Evolutionary conservation across 2,113 vertebrate species (phyloP).

Genomic region (Trogon surrucura): DNA sequence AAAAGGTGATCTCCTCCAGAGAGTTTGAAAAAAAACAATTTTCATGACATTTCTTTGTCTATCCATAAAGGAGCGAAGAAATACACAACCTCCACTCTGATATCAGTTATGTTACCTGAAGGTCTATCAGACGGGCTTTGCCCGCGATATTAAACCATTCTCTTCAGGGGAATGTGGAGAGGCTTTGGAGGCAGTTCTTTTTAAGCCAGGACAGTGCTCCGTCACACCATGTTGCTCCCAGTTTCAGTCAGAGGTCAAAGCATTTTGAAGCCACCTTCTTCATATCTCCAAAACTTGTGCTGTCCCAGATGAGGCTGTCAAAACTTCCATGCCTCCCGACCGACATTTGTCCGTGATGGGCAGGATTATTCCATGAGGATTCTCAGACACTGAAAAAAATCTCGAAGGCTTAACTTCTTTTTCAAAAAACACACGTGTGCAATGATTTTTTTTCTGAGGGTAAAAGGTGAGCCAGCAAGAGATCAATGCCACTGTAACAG

Average conservation of each 20-base stretch:
- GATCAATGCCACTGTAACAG: neutral
- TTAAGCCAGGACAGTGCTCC: neutral
- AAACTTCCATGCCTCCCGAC: neutral
- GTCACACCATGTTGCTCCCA: neutral
- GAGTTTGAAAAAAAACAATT: neutral
- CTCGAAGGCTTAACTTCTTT: neutral
- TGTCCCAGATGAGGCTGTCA: neutral
- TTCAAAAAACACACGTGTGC: neutral
- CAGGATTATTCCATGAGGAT: neutral
- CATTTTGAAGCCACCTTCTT: neutral
- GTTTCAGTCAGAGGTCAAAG: neutral
- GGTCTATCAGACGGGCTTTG: neutral
- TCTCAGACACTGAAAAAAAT: neutral
- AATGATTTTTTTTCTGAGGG: neutral
- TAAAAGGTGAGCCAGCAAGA: neutral
- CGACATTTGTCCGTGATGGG: neutral
- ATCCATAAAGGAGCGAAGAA: neutral
- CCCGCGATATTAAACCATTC: neutral
- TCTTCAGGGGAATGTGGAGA: neutral
- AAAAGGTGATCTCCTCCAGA: neutral
- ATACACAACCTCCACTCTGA: neutral
- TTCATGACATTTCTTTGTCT: neutral
- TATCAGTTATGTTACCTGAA: neutral
- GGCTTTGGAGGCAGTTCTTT: neutral
- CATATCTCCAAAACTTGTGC: neutral